Evolutionary conservation across 2,888 invertebrate genomes (phyloP), one percentile per base, ranked within the genome.

Genomic region (Anthophora plumipes): DNA sequence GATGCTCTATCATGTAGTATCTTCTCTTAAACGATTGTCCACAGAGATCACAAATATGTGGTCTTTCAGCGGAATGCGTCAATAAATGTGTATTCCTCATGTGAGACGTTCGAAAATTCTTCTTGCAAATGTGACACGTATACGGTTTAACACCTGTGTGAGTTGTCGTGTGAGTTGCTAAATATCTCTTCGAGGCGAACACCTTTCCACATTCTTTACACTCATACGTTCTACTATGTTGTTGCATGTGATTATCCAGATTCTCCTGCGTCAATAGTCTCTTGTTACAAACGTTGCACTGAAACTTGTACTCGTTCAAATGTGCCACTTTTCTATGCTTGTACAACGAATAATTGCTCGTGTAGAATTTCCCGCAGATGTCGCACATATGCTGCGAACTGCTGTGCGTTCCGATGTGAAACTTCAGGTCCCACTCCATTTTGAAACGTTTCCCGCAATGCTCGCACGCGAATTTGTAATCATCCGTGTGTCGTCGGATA

Each of bases 341-440:
- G 67, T 88, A 85, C 6, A 92, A 80, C 0, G 91, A 90, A 48
- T 92, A 89, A 46, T 89, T 88, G 72, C 88, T 91, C 7, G 82
- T 88, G 63, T 92, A 92, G 74, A 92, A 92, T 14, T 87, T 87
- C 0, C 91, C 92, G 41, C 91, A 92, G 2, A 91, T 85, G 63
- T 92, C 90, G 79, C 92, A 92, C 90, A 92, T 91, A 52, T 89
- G 89, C 50, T 87, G 87, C 0, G 86, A 89, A 7, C 52, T 79
- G 14, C 86, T 80, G 72, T 92, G 91, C 0, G 89, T 91, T 0
- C 88, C 87, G n/a, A 91, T 52, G 63, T 92, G 92, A 60, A 90
- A 90, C 70, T 91, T 92, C 0, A 92, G 69, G 55, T 92, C 90
- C 89, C 89, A 89, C 54, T 90, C 89, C 85, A 91, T 88, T 64